Conservation (phyloP, 2,113 vertebrate species). For the Nothobranchius furzeri region DNA sequence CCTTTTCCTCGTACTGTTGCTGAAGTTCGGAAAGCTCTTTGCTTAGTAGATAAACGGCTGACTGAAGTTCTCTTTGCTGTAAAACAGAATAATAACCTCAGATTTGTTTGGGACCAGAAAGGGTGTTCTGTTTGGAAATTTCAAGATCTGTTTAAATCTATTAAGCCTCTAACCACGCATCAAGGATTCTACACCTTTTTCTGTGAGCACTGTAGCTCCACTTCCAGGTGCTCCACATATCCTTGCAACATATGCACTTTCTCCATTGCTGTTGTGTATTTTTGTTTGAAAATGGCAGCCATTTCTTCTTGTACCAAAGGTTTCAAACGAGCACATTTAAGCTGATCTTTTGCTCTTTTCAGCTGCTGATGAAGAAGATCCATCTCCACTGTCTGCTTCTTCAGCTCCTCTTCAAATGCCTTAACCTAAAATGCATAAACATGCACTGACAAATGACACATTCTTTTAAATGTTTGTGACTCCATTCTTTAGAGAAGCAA, state of each 20-base stretch:
- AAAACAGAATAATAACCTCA: background rate
- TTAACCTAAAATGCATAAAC: slow-evolving; percentile 43
- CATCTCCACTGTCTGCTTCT: slow-evolving; percentile 39
- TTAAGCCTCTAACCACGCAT: no score
- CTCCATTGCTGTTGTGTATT: slow-evolving; percentile 59
- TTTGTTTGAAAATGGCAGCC: slow-evolving; percentile 67
- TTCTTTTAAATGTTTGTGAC: no score
- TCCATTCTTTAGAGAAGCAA: no score
- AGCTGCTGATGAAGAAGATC: slow-evolving; percentile 51
- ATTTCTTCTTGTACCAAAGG: slow-evolving; percentile 46
- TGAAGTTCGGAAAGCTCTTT: slow-evolving; percentile 66
- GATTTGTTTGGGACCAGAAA: background rate
- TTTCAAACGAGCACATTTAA: slow-evolving; percentile 40
- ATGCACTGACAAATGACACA: background rate
- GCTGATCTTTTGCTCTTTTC: slow-evolving; percentile 43
- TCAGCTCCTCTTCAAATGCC: slow-evolving; percentile 52
- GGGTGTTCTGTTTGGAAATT: no score
- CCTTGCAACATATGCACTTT: slow-evolving; percentile 61
- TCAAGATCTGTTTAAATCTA: no score
- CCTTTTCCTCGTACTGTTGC: slow-evolving; percentile 64
- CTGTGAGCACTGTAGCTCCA: slow-evolving; percentile 64
- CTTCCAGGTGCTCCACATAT: slow-evolving; percentile 48
- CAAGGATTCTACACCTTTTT: slow-evolving; percentile 58
- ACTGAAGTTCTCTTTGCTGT: slow-evolving; percentile 55
- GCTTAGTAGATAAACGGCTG: slow-evolving; percentile 40